Percentiles rank a stretch among this genome's conserved stretches.
These are phyloP conservation scores for Raillietiella orientalis DNA, from an alignment of 2,888 invertebrate species.

Conservation along the genomic window DNA sequence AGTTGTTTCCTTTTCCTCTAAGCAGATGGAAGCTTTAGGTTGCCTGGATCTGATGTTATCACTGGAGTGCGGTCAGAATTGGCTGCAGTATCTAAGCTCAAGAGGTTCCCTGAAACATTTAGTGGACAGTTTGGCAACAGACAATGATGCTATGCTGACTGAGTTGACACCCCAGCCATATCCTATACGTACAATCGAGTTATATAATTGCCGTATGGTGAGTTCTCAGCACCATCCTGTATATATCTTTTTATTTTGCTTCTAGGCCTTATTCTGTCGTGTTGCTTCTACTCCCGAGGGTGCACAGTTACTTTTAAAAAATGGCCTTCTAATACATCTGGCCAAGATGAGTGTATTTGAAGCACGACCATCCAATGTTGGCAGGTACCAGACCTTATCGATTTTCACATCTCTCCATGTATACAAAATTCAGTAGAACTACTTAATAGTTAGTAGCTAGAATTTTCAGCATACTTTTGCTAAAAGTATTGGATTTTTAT, in stretches of 20 bases:
- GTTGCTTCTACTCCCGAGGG: conserved; percentile 31
- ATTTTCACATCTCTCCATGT: too few species aligned
- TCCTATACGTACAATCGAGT: conserved; percentile 34
- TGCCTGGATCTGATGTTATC: conserved; percentile 44
- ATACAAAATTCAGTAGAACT: too few species aligned
- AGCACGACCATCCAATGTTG: conserved; percentile 5
- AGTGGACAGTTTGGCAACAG: conserved; percentile 40
- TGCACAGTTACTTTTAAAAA: conserved; percentile 25
- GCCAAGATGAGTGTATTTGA: conserved; percentile 25
- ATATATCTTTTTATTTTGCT: too few species aligned
- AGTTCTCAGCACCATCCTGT: too few species aligned
- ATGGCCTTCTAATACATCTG: conserved; percentile 22
- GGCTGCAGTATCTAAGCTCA: conserved; percentile 18
- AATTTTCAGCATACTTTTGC: too few species aligned
- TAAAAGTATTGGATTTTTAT: too few species aligned
- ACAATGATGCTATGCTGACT: conserved; percentile 28
- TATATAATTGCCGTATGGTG: conserved; percentile 56
- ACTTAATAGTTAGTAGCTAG: too few species aligned
- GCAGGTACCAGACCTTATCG: too few species aligned
- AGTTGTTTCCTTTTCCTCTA: conserved; percentile 3
- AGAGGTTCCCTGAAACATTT: conserved; percentile 38
- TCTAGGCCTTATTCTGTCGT: conserved; percentile 30
- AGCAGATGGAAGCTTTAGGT: conserved; percentile 41
- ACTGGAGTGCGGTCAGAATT: conserved; percentile 30
- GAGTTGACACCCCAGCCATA: conserved; percentile 23